Evolutionary conservation across 2,888 invertebrate genomes (phyloP), one percentile per base, ranked within the genome.

Genomic region (Tinea trinotella): DNA sequence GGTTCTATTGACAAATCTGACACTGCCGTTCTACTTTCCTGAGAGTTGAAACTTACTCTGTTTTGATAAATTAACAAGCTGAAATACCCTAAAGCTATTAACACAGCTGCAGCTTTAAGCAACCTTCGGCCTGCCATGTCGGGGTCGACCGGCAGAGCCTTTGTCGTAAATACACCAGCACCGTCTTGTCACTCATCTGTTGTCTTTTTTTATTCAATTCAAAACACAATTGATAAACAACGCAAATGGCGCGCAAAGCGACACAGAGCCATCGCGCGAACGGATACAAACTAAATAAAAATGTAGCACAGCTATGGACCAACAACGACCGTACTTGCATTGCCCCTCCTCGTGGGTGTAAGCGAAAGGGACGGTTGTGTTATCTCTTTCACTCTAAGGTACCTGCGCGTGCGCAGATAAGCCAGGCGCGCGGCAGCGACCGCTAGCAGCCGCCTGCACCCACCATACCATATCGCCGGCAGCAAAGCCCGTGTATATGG

Each of bases 41-140:
- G 83, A 65, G 79, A 80, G 78, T 76, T 81, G 63, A 80, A 75
- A 65, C 76, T 73, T 55, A 82, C 81, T 66, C 84, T 85, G 61
- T 88, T 87, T 76, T 90, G 90, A 67, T 90, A 90, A 63, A 90
- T 83, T 60, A 90, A 80, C 60, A 90, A 75, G 61, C 89, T 89
- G 66, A 88, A 88, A 65, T 90, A 90, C 59, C 88, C 89, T 62
- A 89, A 76, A 60, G 86, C 81, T 61, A 88, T 76, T 67, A 80
- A 76, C 66, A 76, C 71, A 67, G 86, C 87, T 72, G 76, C 80
- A 65, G 81, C 77, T 70, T 85, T 87, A 72, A 85, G 68, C 68
- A 79, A 65, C 62, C 71, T 83, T 69, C 79, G 79, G 65, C 80
- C 76, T 67, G 76, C 76, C 86, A 87, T 86, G 64, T 70, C 81